A percentile compares a stretch with the other conserved stretches of the same genome.
phyloP scores from a whole-genome alignment of 2,888 invertebrate genomes.

The Nudaria mundana region DNA sequence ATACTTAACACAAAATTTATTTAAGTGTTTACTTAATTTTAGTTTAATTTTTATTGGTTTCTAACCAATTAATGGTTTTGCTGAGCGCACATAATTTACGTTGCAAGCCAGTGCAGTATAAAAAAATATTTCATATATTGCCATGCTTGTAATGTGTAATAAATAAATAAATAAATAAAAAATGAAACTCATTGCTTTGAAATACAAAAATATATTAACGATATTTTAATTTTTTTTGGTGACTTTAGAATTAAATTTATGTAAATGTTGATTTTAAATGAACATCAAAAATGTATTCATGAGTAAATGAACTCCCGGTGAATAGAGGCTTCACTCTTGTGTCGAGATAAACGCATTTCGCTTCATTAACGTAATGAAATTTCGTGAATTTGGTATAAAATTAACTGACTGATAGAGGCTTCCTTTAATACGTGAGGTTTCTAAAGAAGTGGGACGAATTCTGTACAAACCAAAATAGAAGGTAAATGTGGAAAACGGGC shows the following conservation, averaged over 20 bases:
- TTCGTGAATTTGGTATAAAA: constrained; percentile 61
- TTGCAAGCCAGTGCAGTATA: too few species aligned
- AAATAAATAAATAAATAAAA: too few species aligned
- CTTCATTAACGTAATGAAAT: constrained; percentile 73
- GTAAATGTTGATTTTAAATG: constrained; percentile 31
- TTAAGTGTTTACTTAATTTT: too few species aligned
- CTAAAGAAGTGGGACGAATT: constrained; percentile 54
- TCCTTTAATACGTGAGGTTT: constrained; percentile 56
- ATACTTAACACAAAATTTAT: too few species aligned
- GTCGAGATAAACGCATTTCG: constrained; percentile 56
- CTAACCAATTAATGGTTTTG: too few species aligned
- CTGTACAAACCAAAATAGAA: constrained; percentile 11
- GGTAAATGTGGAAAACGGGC: constrained; percentile 33
- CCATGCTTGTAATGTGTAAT: too few species aligned
- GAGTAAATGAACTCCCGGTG: constrained; percentile 37
- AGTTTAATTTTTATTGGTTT: too few species aligned
- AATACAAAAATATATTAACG: too few species aligned
- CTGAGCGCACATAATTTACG: too few species aligned
- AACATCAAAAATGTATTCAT: constrained; percentile 37
- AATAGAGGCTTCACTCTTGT: constrained; percentile 35
- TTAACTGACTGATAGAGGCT: constrained; percentile 59
- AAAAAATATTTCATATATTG: too few species aligned
- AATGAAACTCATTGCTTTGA: too few species aligned
- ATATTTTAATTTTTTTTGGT: too few species aligned
- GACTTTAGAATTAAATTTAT: constrained; percentile 4